Conservation (phyloP, 2,797 vertebrate species). For the Eleutherodactylus coqui region DNA sequence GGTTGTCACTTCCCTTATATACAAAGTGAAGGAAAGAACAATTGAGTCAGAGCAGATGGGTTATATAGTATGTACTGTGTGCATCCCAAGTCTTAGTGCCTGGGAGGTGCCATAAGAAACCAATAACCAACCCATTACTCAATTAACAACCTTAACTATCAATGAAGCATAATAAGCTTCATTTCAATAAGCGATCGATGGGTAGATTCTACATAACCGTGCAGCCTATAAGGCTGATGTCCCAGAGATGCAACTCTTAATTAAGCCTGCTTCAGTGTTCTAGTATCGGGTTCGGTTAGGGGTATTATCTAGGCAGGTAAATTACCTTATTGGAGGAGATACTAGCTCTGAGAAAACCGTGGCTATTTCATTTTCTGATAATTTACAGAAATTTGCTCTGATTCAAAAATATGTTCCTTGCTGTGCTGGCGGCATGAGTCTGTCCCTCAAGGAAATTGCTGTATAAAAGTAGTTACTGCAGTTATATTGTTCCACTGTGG, state of each 20-base stretch:
- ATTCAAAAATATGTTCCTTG: constrained; percentile 29
- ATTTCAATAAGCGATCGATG: not conserved
- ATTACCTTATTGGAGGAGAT: constrained; percentile 45
- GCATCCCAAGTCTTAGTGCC: too few relatives aligned
- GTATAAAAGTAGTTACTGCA: not conserved
- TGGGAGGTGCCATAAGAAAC: not conserved
- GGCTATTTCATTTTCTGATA: constrained; percentile 30
- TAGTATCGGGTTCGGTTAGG: constrained; percentile 1
- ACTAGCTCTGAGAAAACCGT: constrained; percentile 30
- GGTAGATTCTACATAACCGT: not conserved
- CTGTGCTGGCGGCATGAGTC: constrained; percentile 27
- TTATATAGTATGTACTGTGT: too few relatives aligned
- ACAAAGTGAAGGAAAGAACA: too few relatives aligned
- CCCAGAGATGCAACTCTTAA: too few relatives aligned
- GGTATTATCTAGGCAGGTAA: constrained; percentile 26
- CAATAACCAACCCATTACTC: too few relatives aligned
- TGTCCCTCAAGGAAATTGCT: constrained; percentile 42
- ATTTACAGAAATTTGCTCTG: constrained; percentile 42
- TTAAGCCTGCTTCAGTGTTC: not conserved
- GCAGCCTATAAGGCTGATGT: not conserved
- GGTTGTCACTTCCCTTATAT: too few relatives aligned
- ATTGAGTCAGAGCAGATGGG: not conserved
- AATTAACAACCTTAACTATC: too few relatives aligned
- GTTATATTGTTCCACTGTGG: constrained; percentile 27
- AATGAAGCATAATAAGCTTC: not conserved